phyloP scores from a whole-genome alignment of 2,888 invertebrate species.

The Agrotis puta region DNA sequence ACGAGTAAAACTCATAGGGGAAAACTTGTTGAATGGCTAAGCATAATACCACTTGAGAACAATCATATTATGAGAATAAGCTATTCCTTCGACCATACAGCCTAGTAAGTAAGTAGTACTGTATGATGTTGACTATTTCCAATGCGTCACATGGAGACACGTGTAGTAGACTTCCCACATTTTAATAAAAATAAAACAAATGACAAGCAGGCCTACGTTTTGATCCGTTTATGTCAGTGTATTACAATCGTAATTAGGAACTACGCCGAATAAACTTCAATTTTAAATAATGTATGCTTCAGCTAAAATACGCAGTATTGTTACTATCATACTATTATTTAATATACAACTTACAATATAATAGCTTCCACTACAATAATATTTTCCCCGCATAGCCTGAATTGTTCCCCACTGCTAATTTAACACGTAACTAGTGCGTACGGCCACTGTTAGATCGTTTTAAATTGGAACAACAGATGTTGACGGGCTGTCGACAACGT shows the following conservation, averaged over 20 bases:
- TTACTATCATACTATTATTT: constrained; percentile 10
- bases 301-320: background rate
- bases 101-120: too few relatives aligned
- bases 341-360: constrained; percentile 20
- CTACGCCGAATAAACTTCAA: background rate
- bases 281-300: background rate
- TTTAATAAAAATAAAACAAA: constrained; percentile 1
- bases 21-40: background rate
- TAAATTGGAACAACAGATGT: constrained; percentile 88
- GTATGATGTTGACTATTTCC: too few relatives aligned
- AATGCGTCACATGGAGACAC: background rate
- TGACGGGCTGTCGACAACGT: constrained; percentile 81
- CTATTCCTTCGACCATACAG: too few relatives aligned
- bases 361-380: constrained; percentile 36
- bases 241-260: background rate
- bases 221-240: background rate
- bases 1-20: background rate
- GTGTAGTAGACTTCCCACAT: background rate
- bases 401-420: constrained; percentile 56
- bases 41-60: background rate
- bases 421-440: constrained; percentile 64
- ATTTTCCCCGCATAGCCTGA: constrained; percentile 51
- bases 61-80: background rate
- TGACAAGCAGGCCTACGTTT: background rate
- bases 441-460: constrained; percentile 75